These are phyloP conservation scores for Bufotes viridis DNA, from an alignment of 2,797 vertebrate species.

Conservation along the genomic window DNA sequence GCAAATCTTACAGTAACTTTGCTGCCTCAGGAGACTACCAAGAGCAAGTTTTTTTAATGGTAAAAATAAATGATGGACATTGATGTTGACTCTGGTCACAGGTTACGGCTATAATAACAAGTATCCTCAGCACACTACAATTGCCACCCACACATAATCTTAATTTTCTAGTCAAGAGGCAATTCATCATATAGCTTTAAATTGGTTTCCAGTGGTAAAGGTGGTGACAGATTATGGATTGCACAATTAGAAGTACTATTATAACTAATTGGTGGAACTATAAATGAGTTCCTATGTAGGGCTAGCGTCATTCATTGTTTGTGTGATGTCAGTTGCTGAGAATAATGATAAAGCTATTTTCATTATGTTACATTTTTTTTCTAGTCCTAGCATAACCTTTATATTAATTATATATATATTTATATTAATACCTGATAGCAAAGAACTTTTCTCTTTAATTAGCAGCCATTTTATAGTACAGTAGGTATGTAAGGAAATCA, in stretches of 20 bases:
- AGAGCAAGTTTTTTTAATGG: neutral
- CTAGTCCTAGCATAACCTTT: neutral
- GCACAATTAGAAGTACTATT: slow-evolving; percentile 5
- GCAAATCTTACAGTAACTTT: neutral
- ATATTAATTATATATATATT: no score
- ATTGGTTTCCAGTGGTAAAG: slow-evolving; percentile 36
- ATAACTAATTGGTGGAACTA: slow-evolving; percentile 23
- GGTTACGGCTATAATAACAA: slow-evolving; percentile 40
- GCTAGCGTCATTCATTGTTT: neutral
- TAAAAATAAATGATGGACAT: neutral
- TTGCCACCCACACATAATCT: slow-evolving; percentile 21
- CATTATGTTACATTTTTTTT: neutral
- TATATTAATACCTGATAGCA: no score
- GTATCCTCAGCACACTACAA: neutral
- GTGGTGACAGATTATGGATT: neutral
- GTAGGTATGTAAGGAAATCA: neutral
- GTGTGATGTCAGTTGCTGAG: slow-evolving; percentile 5
- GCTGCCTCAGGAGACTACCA: neutral
- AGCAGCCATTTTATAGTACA: neutral
- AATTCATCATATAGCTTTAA: slow-evolving; percentile 37
- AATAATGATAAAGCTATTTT: slow-evolving; percentile 21
- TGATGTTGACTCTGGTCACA: slow-evolving; percentile 22
- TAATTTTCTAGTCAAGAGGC: slow-evolving; percentile 18
- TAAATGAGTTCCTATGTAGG: slow-evolving; percentile 17
- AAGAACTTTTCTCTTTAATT: slow-evolving; percentile 9